Base-by-base conservation (phyloP, 2,888 invertebrate species). In the Kryphioiulus occultus region DNA sequence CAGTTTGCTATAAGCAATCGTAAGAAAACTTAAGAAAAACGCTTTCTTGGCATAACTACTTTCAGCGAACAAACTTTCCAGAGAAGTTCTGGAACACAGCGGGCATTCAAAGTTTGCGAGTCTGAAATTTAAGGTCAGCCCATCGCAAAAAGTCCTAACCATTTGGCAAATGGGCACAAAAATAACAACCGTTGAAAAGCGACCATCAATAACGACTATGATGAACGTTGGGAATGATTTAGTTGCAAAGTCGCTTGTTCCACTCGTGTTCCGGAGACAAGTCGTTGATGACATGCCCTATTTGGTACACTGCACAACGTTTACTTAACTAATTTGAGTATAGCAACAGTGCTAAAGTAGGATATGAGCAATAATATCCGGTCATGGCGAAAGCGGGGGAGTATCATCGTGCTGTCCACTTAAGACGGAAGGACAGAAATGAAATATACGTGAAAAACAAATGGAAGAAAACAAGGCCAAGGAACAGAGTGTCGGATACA, bases 321-420 rank as follows among this genome's bases (percentile, higher is more conserved):
- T 78, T 78, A 78, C 78, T 78, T 30, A 78, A 78, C 78, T 78
- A 78, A 78, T 78, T 78, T 78, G 78, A 78, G 78, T 78, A 78
- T 30, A 30, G 15, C 26, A 22, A 30, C 78, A 78, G 30, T 30
- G 78, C 30, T 1, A n/a, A n/a, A n/a, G n/a, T n/a, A 26, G 26
- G 26, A 78, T 78, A 78, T 26, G 78, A 78, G 15, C 78, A 15
- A 26, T 78, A 78, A 78, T 30, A 26, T 1, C 78, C 12, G 26
- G 26, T 15, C 19, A 53, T 53, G 53, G 53, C n/a, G 19, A n/a
- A 19, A 19, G 59, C n/a, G n/a, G n/a, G 5, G 17, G 59, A n/a
- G 9, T 22, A 22, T 68, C 59, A 22, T 68, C 19, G 22, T 15
- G 26, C 26, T 30, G 78, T 30, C 30, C 78, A 78, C 26, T 78